Evolutionary conservation across 2,113 vertebrate species (phyloP).

Genomic region (Microcebus griseorufus): DNA sequence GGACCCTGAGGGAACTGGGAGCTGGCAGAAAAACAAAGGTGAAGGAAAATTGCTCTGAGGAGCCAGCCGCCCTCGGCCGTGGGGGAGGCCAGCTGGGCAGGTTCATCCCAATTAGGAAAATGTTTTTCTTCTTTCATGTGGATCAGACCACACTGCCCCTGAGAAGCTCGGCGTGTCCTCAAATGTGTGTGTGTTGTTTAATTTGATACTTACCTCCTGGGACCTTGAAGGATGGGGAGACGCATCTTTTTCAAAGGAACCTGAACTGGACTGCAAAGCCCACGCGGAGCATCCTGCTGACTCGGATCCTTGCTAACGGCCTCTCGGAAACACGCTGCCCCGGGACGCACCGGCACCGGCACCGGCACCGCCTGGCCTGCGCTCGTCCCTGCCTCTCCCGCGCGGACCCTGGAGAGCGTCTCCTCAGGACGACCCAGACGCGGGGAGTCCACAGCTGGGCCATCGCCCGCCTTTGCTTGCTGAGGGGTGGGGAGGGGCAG

Average conservation of each 20-base stretch:
- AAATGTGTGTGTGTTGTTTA: neutral
- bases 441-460: neutral
- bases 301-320: neutral
- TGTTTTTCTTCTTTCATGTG: conserved; percentile 13
- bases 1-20: neutral
- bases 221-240: neutral
- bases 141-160: neutral
- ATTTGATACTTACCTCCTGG: neutral
- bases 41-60: neutral
- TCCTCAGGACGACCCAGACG: neutral
- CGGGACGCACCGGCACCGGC: no score
- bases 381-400: neutral
- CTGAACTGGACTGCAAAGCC: neutral
- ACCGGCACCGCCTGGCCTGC: accelerated
- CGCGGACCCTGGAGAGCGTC: accelerated
- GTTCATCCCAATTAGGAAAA: conserved; percentile 12
- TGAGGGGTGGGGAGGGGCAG: neutral
- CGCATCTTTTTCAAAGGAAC: neutral
- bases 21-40: conserved; percentile 26
- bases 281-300: neutral
- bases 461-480: neutral
- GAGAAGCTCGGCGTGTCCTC: neutral
- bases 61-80: no score
- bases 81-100: neutral
- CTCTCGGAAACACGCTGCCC: neutral